A percentile compares a stretch with the other conserved stretches of the same genome.
Conservation (phyloP, 1,140 invertebrate species). For the Tetragnatha versicolor region DNA sequence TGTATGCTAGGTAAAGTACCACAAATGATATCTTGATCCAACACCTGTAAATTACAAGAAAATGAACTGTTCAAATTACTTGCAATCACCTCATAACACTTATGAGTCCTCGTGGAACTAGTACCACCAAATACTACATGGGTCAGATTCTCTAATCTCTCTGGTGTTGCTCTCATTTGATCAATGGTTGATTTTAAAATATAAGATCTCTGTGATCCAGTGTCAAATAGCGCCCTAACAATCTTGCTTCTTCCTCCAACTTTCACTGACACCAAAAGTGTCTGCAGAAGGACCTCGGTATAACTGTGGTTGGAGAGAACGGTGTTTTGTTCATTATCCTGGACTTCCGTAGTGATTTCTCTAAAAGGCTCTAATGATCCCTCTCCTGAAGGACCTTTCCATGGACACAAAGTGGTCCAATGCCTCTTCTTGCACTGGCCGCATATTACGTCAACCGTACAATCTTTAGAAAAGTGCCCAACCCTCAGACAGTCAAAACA, state of each 20-base stretch:
- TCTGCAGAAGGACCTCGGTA: background rate
- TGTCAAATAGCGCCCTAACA: background rate
- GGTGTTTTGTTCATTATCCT: background rate
- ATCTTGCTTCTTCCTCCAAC: background rate
- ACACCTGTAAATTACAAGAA: background rate
- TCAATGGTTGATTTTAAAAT: background rate
- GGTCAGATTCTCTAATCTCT: background rate
- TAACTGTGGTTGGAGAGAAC: background rate
- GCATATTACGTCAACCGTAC: background rate
- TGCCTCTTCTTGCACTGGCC: conserved; percentile 2
- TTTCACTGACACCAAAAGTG: background rate
- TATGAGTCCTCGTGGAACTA: background rate
- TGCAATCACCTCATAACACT: background rate
- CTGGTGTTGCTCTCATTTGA: background rate
- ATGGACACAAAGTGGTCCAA: background rate
- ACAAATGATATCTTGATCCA: background rate
- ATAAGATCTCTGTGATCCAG: background rate
- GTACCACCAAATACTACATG: background rate
- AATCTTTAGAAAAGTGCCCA: background rate
- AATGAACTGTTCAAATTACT: background rate
- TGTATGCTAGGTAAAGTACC: background rate
- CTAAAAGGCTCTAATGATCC: too few species aligned
- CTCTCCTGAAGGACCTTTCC: background rate
- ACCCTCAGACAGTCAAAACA: conserved; percentile 18
- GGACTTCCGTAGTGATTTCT: too few species aligned